These are phyloP conservation scores for Phengaris alcon DNA, from an alignment of 2,888 invertebrate genomes.

Conservation along the genomic window DNA sequence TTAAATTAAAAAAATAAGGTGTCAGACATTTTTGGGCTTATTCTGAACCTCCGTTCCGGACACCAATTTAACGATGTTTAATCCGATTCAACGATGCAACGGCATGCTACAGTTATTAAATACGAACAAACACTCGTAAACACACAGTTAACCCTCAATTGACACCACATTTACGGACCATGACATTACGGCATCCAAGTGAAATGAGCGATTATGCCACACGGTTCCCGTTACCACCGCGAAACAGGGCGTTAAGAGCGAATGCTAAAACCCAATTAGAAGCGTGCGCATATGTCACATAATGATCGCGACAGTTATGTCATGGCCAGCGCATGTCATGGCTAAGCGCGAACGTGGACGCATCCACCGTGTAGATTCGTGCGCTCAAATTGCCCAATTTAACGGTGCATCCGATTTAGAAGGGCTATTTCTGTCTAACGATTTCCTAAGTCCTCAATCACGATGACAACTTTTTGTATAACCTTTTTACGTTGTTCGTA, in stretches of 20 bases:
- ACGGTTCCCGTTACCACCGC: slow-evolving; percentile 44
- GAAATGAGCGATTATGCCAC: slow-evolving; percentile 39
- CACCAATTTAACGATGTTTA: neutral
- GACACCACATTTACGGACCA: neutral
- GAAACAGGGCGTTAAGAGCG: slow-evolving; percentile 45
- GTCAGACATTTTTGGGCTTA: no score
- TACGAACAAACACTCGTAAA: slow-evolving; percentile 5
- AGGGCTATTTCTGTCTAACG: slow-evolving; percentile 35
- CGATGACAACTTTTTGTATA: slow-evolving; percentile 17
- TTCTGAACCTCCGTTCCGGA: neutral
- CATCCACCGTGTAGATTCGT: slow-evolving; percentile 60
- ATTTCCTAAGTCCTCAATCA: slow-evolving; percentile 34
- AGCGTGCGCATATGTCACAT: slow-evolving; percentile 65
- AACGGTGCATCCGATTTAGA: slow-evolving; percentile 57
- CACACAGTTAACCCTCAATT: slow-evolving; percentile 7
- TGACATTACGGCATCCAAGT: slow-evolving; percentile 34
- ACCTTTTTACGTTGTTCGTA: slow-evolving; percentile 13
- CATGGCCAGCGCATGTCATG: slow-evolving; percentile 48
- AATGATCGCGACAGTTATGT: slow-evolving; percentile 67
- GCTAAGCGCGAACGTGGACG: slow-evolving; percentile 43
- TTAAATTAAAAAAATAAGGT: no score
- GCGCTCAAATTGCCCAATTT: slow-evolving; percentile 73
- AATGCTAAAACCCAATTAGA: slow-evolving; percentile 51
- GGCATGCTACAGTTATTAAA: neutral
- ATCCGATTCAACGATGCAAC: neutral